Base-by-base conservation (phyloP, 2,113 vertebrate genomes). In the Zingel zingel region DNA sequence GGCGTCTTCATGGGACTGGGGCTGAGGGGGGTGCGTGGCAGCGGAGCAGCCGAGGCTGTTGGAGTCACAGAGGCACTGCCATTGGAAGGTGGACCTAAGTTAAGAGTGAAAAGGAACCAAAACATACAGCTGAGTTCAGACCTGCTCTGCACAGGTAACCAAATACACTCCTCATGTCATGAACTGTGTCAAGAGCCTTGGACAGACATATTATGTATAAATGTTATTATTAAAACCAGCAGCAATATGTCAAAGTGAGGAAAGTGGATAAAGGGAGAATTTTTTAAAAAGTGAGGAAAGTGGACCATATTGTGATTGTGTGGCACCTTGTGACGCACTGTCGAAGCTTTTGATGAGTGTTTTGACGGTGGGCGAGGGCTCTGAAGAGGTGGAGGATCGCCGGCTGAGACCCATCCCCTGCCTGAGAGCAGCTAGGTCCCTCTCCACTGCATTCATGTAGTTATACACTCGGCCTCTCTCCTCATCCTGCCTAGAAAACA, bases 261-360 rank as follows among this genome's bases (percentile, higher is more conserved):
- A 63, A n/a, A 3, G 25, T 3, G 10, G 39, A 43, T 10, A 43
- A 43, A 43, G 39, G 39, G 9, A 39, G 0, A 39, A 9, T 10
- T 3, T 11, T 11, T 43, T 43, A 3, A 11, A 43, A 43, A 43
- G 10, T 11, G 39, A 43, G 39, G 39, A 36, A 15, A 6, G 13
- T 16, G n/a, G 4, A 39, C 11, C n/a, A 21, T 23, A 3, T 58
- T 47, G 2, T 27, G 14, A 53, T 23, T 4, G 33, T 18, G 66
- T 9, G 74, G 91, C 94, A 98, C 97, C 97, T 96, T 97, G 97
- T 6, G 98, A 98, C 59, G 98, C 98, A 65, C 96, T 99, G 94
- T 99, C 97, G 0, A 99, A 99, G 72, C 97, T 99, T 89, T 99
- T 99, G 94, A 99, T 99, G 92, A 99, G 97, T 0, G 98, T 99